Evolutionary conservation across 2,113 vertebrate species (phyloP).

Genomic region (Corydoras sp.): DNA sequence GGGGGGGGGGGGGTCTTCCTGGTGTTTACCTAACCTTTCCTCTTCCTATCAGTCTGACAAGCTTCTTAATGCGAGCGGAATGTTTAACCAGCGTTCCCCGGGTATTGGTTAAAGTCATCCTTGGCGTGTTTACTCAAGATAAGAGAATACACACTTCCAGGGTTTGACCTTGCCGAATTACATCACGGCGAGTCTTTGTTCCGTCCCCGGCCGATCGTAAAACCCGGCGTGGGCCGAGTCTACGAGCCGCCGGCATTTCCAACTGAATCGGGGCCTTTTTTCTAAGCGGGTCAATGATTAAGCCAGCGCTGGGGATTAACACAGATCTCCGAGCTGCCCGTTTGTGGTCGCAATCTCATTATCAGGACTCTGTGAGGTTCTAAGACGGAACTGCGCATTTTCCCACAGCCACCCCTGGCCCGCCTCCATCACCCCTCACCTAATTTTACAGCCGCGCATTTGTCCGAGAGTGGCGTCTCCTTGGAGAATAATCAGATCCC

Average conservation of each 20-base stretch:
- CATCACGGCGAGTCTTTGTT: constrained; percentile 41
- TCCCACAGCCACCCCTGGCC: constrained; percentile 54
- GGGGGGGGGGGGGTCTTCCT: constrained; percentile 24
- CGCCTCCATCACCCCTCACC: constrained; percentile 57
- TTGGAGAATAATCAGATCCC: constrained; percentile 76
- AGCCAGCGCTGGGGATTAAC: constrained; percentile 31
- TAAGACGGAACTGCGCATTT: constrained; percentile 37
- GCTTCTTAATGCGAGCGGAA: constrained; percentile 63
- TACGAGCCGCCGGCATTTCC: neutral
- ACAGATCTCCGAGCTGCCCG: constrained; percentile 27
- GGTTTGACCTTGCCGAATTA: constrained; percentile 46
- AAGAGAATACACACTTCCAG: constrained; percentile 51
- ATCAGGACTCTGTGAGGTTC: constrained; percentile 24
- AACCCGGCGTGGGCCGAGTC: constrained; percentile 4
- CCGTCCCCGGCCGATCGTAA: constrained; percentile 33
- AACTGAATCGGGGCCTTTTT: constrained; percentile 26
- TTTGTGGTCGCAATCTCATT: constrained; percentile 40
- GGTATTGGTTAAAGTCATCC: constrained; percentile 63
- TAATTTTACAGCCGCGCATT: constrained; percentile 67
- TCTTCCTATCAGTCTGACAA: constrained; percentile 54
- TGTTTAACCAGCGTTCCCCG: constrained; percentile 60
- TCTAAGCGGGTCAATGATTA: constrained; percentile 38
- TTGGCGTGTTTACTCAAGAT: constrained; percentile 62
- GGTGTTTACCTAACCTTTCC: constrained; percentile 46
- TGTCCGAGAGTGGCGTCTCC: constrained; percentile 63